These are phyloP conservation scores for Crypturellus undulatus DNA, from an alignment of 2,113 vertebrate species.

Conservation along the genomic window DNA sequence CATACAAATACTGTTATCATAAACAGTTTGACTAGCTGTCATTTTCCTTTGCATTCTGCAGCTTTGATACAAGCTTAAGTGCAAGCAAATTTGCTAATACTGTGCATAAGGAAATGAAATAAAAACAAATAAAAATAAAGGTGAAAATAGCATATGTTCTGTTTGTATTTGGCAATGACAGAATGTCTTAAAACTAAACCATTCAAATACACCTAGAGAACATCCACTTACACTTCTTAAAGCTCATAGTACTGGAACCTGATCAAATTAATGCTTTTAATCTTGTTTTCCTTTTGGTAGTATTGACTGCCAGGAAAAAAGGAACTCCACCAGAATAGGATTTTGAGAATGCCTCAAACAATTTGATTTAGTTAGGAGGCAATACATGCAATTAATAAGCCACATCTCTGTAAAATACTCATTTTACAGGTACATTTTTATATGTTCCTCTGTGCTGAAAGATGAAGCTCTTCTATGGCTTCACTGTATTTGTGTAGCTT, in stretches of 20 bases:
- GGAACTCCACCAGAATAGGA: background rate
- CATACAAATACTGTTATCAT: background rate
- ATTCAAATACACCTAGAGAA: background rate
- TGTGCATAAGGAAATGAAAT: background rate
- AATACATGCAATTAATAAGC: constrained; percentile 28
- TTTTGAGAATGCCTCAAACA: constrained; percentile 3
- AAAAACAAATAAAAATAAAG: background rate
- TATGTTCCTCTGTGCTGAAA: background rate
- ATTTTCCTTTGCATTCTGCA: background rate
- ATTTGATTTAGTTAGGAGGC: background rate
- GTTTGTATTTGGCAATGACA: background rate
- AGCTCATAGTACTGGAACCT: background rate
- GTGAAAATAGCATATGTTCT: background rate
- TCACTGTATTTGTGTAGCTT: background rate
- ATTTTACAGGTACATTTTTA: background rate
- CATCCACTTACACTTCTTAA: background rate
- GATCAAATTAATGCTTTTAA: background rate
- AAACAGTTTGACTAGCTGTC: background rate
- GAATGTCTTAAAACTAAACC: background rate
- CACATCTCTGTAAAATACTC: rapidly evolving
- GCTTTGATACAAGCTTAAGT: background rate
- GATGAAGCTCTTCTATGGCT: background rate
- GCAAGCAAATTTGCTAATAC: background rate
- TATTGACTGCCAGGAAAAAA: background rate
- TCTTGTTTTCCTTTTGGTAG: background rate